Conservation (phyloP, 37 sponge, comb jelly and placozoan species). For the Oopsacas minuta region DNA sequence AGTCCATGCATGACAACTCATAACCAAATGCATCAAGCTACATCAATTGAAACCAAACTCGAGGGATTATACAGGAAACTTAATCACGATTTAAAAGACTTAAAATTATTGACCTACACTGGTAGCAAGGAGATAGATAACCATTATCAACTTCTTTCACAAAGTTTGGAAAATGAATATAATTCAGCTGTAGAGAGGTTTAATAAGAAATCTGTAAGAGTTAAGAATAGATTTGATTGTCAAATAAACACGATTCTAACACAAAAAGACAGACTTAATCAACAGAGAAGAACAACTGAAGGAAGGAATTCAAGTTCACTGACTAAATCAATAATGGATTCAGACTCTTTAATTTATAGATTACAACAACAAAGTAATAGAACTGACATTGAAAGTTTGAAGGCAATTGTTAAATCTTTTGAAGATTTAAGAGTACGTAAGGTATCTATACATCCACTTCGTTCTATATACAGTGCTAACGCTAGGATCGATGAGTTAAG, state of each 20-base stretch:
- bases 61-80: neutral
- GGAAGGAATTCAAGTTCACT: neutral
- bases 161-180: neutral
- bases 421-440: too few relatives aligned
- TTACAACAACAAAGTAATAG: neutral
- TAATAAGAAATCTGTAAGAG: neutral
- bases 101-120: neutral
- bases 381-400: neutral
- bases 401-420: neutral
- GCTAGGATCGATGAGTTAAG: too few relatives aligned
- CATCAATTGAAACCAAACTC: neutral
- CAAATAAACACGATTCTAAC: neutral
- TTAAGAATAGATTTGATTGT: neutral
- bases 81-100: neutral
- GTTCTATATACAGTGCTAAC: too few relatives aligned
- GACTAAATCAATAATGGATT: neutral
- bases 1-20: neutral
- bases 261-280: neutral
- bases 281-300: neutral
- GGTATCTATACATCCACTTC: too few relatives aligned
- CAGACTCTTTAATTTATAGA: neutral
- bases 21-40: neutral
- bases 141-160: neutral
- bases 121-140: neutral
- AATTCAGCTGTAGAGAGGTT: neutral